These are phyloP conservation scores for Eufriesea mexicana DNA, from an alignment of 1,140 invertebrate species.

Conservation along the genomic window DNA sequence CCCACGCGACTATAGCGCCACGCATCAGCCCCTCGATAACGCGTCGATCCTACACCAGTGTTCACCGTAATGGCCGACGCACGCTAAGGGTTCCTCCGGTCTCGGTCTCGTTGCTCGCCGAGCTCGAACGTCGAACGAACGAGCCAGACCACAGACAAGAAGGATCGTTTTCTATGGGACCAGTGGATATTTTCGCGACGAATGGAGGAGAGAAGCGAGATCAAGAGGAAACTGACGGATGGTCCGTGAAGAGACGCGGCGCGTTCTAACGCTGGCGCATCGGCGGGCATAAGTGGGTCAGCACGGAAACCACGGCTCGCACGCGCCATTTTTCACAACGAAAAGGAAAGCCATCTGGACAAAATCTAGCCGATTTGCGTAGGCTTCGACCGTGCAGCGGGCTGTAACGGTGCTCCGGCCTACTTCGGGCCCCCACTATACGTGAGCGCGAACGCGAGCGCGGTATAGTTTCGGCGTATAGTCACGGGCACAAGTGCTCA, in stretches of 20 bases:
- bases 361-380: constrained; percentile 76
- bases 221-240: neutral
- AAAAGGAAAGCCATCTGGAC: constrained; percentile 82
- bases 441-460: constrained; percentile 37
- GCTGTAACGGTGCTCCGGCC: constrained; percentile 80
- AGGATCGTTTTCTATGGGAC: neutral
- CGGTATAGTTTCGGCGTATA: constrained; percentile 67
- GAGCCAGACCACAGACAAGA: no score
- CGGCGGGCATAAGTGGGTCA: constrained; percentile 71
- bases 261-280: neutral
- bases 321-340: constrained; percentile 82
- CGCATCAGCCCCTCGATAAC: no score
- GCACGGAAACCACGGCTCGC: constrained; percentile 75
- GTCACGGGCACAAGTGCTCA: constrained; percentile 46
- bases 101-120: no score
- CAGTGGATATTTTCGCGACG: neutral
- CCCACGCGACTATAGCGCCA: neutral
- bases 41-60: no score
- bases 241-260: neutral
- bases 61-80: neutral
- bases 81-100: no score
- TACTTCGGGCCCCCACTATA: constrained; percentile 73
- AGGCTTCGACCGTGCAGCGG: constrained; percentile 67
- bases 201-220: no score
- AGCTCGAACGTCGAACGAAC: no score